A percentile compares a stretch with the other conserved stretches of the same genome.
phyloP scores from a whole-genome alignment of 2,113 vertebrate species.

The Eudyptes chrysolophus region DNA sequence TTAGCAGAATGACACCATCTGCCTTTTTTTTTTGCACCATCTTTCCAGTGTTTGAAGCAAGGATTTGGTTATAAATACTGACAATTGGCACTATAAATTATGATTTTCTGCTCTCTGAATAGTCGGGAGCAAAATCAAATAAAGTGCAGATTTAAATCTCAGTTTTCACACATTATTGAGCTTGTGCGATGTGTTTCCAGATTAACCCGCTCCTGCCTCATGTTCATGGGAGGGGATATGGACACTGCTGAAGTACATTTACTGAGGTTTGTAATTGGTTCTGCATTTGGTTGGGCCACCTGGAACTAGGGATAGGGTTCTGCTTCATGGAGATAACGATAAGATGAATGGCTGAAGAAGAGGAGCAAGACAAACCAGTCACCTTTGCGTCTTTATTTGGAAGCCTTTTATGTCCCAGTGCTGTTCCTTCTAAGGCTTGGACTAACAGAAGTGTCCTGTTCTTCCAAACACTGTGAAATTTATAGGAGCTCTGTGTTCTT shows the following conservation, averaged over 20 bases:
- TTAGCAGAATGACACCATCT: not conserved
- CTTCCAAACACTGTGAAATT: not conserved
- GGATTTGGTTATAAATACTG: not conserved
- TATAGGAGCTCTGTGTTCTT: not conserved
- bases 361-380: not conserved
- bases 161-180: not conserved
- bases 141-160: not conserved
- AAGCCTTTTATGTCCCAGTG: too few species aligned
- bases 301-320: not conserved
- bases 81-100: not conserved
- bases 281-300: not conserved
- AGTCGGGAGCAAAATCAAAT: not conserved
- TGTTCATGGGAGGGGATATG: not conserved
- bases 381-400: not conserved
- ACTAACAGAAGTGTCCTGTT: not conserved
- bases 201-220: not conserved
- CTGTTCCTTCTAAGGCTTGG: not conserved
- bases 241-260: not conserved
- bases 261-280: not conserved
- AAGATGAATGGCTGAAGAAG: not conserved
- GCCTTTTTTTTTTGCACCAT: not conserved
- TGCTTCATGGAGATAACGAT: fast-evolving
- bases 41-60: not conserved
- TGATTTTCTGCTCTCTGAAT: not conserved
- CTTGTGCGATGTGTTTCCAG: not conserved